phyloP scores from a whole-genome alignment of 1,140 invertebrate genomes.

The Atta texana region DNA sequence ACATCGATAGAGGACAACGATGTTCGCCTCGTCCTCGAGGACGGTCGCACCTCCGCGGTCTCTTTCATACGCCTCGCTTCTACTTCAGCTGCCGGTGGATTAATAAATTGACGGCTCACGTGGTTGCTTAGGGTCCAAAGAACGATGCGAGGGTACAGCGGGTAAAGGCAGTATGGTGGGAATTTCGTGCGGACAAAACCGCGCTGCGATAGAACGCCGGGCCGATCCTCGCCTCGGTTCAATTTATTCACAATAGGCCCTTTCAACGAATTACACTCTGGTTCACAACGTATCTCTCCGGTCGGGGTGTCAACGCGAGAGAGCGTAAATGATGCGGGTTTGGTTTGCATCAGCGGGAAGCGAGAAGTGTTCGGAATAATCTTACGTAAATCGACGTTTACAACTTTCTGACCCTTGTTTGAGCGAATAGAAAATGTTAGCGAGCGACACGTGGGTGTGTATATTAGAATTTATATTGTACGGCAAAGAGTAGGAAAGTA shows the following conservation, averaged over 20 bases:
- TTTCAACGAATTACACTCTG: constrained; percentile 82
- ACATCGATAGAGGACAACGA: background rate
- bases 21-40: constrained; percentile 7
- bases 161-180: constrained; percentile 61
- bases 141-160: background rate
- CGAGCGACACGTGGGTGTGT: background rate
- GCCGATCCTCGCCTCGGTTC: constrained; percentile 78
- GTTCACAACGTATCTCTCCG: constrained; percentile 73
- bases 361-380: constrained; percentile 21
- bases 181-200: constrained; percentile 73
- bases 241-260: constrained; percentile 85
- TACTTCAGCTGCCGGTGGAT: constrained; percentile 58
- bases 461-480: constrained; percentile 18
- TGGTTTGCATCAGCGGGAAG: constrained; percentile 15
- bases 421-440: constrained; percentile 7
- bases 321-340: constrained; percentile 78
- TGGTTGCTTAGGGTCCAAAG: constrained; percentile 12
- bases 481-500: background rate
- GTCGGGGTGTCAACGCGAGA: constrained; percentile 74
- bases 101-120: constrained; percentile 70
- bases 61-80: constrained; percentile 45
- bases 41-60: constrained; percentile 58
- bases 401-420: background rate
- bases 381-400: constrained; percentile 48
- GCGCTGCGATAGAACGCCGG: constrained; percentile 40